phyloP scores from a whole-genome alignment of 2,113 vertebrate genomes.

The Oreocharis arfaki region DNA sequence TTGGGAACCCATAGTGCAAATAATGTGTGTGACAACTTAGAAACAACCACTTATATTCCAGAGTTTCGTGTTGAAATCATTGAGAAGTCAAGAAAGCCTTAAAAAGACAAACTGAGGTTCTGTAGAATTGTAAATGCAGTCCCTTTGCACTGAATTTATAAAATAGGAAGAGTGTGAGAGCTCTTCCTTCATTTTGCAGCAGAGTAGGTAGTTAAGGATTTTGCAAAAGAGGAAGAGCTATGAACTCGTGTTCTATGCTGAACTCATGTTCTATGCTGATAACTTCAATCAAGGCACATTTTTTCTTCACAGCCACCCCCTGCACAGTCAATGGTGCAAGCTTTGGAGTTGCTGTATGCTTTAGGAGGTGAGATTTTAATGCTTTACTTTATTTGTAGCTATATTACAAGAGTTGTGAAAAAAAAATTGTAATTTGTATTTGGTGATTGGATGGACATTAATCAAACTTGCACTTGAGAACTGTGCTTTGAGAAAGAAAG shows the following conservation, averaged over 20 bases:
- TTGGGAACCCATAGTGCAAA: neutral
- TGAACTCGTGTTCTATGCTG: neutral
- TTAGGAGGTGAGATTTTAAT: conserved; percentile 84
- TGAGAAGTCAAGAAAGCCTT: neutral
- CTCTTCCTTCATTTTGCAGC: neutral
- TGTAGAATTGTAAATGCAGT: neutral
- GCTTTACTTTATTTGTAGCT: neutral
- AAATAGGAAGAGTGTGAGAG: neutral
- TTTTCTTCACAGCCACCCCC: conserved; percentile 85
- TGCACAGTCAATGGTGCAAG: conserved; percentile 98
- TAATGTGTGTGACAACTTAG: neutral
- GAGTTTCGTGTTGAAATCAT: neutral
- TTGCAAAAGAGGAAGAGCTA: neutral
- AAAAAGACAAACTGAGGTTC: neutral
- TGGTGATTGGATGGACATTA: neutral
- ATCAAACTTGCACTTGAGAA: neutral
- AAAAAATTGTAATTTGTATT: neutral
- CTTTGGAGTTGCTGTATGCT: conserved; percentile 92
- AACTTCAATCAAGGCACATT: neutral
- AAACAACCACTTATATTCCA: neutral
- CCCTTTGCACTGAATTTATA: neutral
- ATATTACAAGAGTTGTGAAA: neutral
- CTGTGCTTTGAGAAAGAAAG: neutral
- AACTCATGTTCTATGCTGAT: neutral
- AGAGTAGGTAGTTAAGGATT: neutral